phyloP scores from a whole-genome alignment of 2,113 vertebrate species.

The Halcyon malimbica region DNA sequence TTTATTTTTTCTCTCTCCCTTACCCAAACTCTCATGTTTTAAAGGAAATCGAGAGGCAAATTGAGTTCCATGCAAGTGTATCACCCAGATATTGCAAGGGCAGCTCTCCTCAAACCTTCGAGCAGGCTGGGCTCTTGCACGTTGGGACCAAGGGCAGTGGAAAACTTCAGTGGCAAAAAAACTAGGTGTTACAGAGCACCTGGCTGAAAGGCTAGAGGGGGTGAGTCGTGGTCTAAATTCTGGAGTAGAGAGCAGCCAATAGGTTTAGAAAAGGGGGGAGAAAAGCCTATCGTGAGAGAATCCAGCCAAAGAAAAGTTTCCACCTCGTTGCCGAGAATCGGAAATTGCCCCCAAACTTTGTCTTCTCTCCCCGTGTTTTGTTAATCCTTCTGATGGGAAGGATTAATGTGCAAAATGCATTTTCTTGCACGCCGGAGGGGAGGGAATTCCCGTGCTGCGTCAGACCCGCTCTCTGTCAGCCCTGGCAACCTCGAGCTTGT shows the following conservation, averaged over 20 bases:
- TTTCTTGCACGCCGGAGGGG: not conserved
- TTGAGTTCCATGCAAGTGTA: not conserved
- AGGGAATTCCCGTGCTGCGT: not conserved
- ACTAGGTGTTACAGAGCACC: not conserved
- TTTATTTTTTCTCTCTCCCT: not conserved
- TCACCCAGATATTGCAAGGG: not conserved
- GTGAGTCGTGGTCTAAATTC: not conserved
- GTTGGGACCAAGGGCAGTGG: not conserved
- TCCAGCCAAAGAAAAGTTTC: not conserved
- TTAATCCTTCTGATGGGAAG: not conserved
- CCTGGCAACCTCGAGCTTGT: not conserved
- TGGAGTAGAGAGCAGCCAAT: not conserved
- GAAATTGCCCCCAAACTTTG: not conserved
- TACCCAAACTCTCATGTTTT: not conserved
- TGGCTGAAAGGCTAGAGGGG: too few species aligned
- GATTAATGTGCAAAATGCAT: not conserved
- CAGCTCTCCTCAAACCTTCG: not conserved
- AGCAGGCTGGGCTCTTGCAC: not conserved
- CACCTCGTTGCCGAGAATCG: accelerated
- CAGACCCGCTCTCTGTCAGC: accelerated
- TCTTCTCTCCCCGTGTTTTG: not conserved
- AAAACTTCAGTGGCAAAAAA: not conserved
- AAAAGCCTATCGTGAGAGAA: not conserved
- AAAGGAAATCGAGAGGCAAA: not conserved
- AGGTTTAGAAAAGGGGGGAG: not conserved